Evolutionary conservation across 2,888 invertebrate genomes (phyloP), one percentile per base, ranked within the genome.

Genomic region (Melitaea athalia): DNA sequence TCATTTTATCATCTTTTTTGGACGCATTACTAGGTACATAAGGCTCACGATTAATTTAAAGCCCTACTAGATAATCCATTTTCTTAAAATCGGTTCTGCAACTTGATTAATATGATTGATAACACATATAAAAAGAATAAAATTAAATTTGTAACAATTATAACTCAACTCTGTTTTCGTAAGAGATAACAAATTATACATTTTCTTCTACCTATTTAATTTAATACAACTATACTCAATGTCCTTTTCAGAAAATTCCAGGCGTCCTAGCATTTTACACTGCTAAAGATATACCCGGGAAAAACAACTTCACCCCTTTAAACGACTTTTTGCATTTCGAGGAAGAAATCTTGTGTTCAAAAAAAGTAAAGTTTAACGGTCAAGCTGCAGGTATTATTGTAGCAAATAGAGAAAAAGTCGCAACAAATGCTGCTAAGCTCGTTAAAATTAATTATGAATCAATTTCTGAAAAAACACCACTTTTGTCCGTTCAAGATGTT

Each of bases 281-380:
- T 5, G 94, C 94, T 0, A 94, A 94, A 80, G 95, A 95, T 77
- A 93, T 96, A 75, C 95, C 95, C 0, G 95, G 95, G 7, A 81
- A 85, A 47, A 96, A 96, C 82, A 80, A 86, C 49, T 95, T 94
- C 74, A 91, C 86, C 1, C 86, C 89, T 31, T 59, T 71, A 0
- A 81, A 81, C 52, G 73, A 82, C 5, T 59, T 88, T 0, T 76
- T 88, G 65, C 33, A 63, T 4, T 79, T 71, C 0, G 74, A 80
- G 5, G 92, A 92, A 80, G 90, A 91, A 82, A 83, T 92, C 67
- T 72, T 92, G 12, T 89, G 90, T 70, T 83, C 85, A 6, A 82
- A 80, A 67, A 76, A 89, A 72, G 87, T 95, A 0, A 83, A 87
- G 67, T 95, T 91, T 77, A 93, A 93, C 63, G 95, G 95, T 0